Base-by-base conservation (phyloP, 2,113 vertebrate genomes). In the Cranoglanis bouderius region DNA sequence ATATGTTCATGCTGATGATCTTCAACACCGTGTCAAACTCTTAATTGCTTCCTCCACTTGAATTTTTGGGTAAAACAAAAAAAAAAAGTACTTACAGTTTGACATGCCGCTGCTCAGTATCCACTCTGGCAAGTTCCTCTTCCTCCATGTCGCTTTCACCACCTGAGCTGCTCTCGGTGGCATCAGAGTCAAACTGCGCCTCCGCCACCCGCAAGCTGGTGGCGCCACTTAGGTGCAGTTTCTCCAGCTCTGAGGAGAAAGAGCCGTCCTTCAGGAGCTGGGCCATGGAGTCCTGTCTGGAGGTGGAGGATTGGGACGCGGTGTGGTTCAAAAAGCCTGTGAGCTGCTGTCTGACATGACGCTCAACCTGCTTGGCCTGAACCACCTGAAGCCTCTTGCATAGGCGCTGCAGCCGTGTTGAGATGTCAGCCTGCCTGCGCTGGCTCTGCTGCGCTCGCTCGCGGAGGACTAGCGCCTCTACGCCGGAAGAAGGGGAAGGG, bases 291-390 rank as follows among this genome's bases (percentile, higher is more conserved):
- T 97, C 97, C 18, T 96, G 96, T 91, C 96, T 97, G 74, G 97
- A 90, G 89, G 96, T 95, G 88, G 96, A 96, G 63, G 97, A 94
- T 87, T 96, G 96, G 91, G 93, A 97, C 87, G 97, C 95, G 67
- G 97, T 96, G 40, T 96, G 96, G 94, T 97, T 97, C 93, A 99
- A 93, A 94, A 99, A 98, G 85, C 98, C 98, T 1, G 97, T 96
- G 80, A 99, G 93, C 93, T 99, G 98, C 92, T 99, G 98, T 90
- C 98, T 97, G 85, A 99, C 96, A 92, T 99, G 98, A 0, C 98
- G 97, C 94, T 99, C 98, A 88, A 99, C 98, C 94, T 99, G 98
- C 94, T 99, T 99, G 6, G 98, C 98, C 93, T 99, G 98, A 81
- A 99, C 98, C 86, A 99, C 97, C 94, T 98, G 98, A 90, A 99